A percentile compares a stretch with the other conserved stretches of the same genome.
These are phyloP conservation scores for Patiria pectinifera DNA, from an alignment of 53 echinoderm and acorn worm species.

Conservation along the genomic window DNA sequence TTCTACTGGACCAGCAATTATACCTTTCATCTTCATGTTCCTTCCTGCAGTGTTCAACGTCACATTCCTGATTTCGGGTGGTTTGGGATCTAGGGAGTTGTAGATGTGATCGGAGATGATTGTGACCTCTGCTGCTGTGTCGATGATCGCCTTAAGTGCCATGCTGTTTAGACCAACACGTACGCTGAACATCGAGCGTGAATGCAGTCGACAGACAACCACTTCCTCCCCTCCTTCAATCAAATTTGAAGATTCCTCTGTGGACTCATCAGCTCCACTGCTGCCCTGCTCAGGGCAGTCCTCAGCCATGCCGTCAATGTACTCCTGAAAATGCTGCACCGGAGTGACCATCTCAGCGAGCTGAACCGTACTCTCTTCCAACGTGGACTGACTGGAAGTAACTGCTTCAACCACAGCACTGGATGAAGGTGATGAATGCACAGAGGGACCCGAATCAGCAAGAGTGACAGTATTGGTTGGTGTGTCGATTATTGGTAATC, in stretches of 20 bases:
- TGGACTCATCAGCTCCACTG: neutral
- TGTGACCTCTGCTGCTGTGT: conserved; percentile 67
- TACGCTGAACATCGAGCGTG: conserved; percentile 55
- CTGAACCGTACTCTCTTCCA: neutral
- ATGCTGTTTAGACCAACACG: neutral
- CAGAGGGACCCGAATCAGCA: neutral
- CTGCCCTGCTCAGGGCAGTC: neutral
- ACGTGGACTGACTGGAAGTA: neutral
- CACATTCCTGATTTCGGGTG: conserved; percentile 50
- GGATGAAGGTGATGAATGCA: neutral
- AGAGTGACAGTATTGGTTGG: neutral
- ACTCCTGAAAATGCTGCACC: conserved; percentile 32
- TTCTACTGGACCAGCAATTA: conserved; percentile 50
- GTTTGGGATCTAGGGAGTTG: conserved; percentile 32
- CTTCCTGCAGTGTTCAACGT: conserved; percentile 54
- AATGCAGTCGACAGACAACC: conserved; percentile 29
- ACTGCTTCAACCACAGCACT: neutral
- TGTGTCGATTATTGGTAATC: neutral
- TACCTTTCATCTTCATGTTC: conserved; percentile 45
- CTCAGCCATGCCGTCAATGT: conserved; percentile 1
- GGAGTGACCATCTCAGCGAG: neutral
- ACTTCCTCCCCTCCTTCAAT: conserved; percentile 22
- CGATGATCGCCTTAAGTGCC: conserved; percentile 56
- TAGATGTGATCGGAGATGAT: conserved; percentile 66
- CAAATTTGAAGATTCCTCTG: neutral